Base-by-base conservation (phyloP, 2,113 vertebrate genomes). In the Thomomys bottae region DNA sequence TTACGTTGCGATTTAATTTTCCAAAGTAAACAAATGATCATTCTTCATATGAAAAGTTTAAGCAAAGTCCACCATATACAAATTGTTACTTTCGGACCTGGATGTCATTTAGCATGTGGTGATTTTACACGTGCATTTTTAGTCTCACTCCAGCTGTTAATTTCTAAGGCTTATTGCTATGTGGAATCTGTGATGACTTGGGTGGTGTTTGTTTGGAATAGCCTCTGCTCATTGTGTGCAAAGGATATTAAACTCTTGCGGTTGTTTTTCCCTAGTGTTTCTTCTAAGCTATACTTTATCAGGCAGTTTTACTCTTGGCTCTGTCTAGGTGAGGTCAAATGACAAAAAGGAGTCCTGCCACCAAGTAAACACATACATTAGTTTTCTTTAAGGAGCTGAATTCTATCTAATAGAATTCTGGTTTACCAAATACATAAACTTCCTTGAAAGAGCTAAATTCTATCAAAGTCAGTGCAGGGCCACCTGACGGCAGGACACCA, bases 291-390 rank as follows among this genome's bases (percentile, higher is more conserved):
- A 34, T 1, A 61, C 18, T 32, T 77, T 76, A 61, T 72, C 57
- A 78, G 70, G 68, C 24, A 77, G n/a, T 86, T 92, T 93, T 88
- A 28, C 26, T 90, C 38, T 88, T 66, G 76, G 32, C 71, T 90
- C 38, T 93, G 40, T 84, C 61, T 28, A 21, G 1, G 1, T 70
- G 84, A 88, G 38, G 64, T 84, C 88, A 95, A 49, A 61, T 95
- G 88, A 80, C 76, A 81, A 91, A 89, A 86, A 79, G 84, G 92
- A 76, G 42, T 73, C 68, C 63, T 95, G 45, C 66, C 23, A 34
- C 63, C 34, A 61, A 30, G 36, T 92, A 90, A 94, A 84, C 59
- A 85, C 79, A 90, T 66, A 34, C 23, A 83, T 86, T 81, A 71
- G 10, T 70, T 88, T 88, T 88, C n/a, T 73, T 57, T 88, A 36